Conservation (phyloP, 2,888 invertebrate genomes). For the Leistus spinibarbis region DNA sequence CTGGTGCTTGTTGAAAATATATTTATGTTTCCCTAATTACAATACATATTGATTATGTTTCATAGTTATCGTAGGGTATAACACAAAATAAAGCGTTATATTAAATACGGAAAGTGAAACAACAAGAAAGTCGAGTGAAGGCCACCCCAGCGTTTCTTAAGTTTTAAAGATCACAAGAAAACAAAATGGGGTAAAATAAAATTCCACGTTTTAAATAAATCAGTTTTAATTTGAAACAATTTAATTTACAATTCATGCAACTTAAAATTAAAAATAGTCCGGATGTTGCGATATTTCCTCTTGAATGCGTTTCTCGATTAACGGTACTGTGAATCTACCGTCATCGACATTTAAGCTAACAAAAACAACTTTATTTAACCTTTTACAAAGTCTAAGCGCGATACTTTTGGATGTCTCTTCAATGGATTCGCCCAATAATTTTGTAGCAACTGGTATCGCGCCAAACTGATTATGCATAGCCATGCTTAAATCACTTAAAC, state of each 20-base stretch:
- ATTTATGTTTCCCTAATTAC: too few species aligned
- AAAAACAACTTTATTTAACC: slow-evolving; percentile 57
- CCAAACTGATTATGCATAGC: slow-evolving; percentile 51
- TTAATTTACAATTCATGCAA: background rate
- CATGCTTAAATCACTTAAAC: slow-evolving; percentile 54
- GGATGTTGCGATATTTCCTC: slow-evolving; percentile 56
- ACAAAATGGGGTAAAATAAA: slow-evolving; percentile 32
- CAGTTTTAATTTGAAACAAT: background rate
- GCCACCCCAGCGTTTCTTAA: too few species aligned
- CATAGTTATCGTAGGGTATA: too few species aligned
- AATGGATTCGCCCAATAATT: slow-evolving; percentile 53
- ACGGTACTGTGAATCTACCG: slow-evolving; percentile 50
- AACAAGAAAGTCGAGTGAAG: too few species aligned
- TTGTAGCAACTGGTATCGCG: slow-evolving; percentile 51
- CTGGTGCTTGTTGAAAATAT: too few species aligned
- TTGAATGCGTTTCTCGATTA: slow-evolving; percentile 55
- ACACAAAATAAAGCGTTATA: too few species aligned
- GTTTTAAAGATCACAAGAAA: too few species aligned
- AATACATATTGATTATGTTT: too few species aligned
- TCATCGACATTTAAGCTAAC: slow-evolving; percentile 59
- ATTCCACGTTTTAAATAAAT: slow-evolving; percentile 26
- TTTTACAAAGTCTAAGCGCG: slow-evolving; percentile 54
- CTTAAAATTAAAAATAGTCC: slow-evolving; percentile 49
- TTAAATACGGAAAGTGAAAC: too few species aligned
- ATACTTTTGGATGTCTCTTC: slow-evolving; percentile 53